A percentile compares a stretch with the other conserved stretches of the same genome.
These are phyloP conservation scores for Rhingia rostrata DNA, from an alignment of 2,888 invertebrate genomes.

Conservation along the genomic window DNA sequence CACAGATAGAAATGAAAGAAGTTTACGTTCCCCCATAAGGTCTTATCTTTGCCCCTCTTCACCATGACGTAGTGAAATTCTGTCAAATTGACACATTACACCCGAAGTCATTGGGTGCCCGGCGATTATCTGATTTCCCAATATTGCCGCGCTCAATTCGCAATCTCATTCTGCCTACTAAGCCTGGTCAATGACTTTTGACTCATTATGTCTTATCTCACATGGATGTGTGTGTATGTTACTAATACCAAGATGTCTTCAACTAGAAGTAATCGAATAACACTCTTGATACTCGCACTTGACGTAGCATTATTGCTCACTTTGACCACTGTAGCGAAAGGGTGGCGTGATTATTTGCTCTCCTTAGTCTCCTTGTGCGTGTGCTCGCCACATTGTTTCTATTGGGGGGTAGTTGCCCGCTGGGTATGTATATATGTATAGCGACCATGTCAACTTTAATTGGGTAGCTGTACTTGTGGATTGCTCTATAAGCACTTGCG, in stretches of 20 bases:
- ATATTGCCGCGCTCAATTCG: slow-evolving; percentile 32
- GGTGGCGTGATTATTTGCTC: slow-evolving; percentile 48
- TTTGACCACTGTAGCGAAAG: slow-evolving; percentile 10
- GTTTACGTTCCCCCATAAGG: no score
- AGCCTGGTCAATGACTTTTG: slow-evolving; percentile 63
- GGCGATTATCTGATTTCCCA: slow-evolving; percentile 20
- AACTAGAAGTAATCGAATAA: slow-evolving; percentile 8
- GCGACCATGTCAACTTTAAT: slow-evolving; percentile 40
- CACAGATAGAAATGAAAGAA: no score
- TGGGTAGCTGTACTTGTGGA: slow-evolving; percentile 40
- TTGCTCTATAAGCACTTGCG: slow-evolving; percentile 14
- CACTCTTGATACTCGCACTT: slow-evolving; percentile 8
- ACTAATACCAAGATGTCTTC: neutral
- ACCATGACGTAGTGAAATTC: no score
- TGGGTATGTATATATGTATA: no score
- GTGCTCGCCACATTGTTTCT: neutral
- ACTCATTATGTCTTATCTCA: slow-evolving; percentile 50
- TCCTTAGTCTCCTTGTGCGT: neutral
- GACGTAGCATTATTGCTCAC: slow-evolving; percentile 14
- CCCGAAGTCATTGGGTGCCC: neutral
- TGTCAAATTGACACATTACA: neutral
- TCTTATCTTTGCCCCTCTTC: no score
- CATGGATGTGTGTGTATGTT: neutral
- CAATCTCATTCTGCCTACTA: slow-evolving; percentile 36
- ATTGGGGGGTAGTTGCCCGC: neutral